These are phyloP conservation scores for Myiozetetes cayanensis DNA, from an alignment of 2,113 vertebrate genomes.

Conservation along the genomic window DNA sequence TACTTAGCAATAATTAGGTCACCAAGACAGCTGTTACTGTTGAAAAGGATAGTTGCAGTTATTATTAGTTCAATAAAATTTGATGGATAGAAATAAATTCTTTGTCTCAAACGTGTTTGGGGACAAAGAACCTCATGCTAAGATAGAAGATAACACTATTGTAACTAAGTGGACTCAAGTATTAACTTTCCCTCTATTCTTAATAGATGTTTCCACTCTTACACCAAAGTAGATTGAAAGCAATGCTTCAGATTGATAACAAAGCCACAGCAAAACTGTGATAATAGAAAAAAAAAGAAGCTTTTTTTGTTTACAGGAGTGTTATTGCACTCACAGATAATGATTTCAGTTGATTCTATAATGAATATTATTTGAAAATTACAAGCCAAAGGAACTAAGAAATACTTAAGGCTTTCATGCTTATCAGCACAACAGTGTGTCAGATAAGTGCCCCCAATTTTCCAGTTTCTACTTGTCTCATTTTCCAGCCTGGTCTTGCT, in stretches of 20 bases:
- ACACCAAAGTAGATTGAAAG: background rate
- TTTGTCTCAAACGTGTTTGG: background rate
- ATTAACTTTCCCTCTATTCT: background rate
- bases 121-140: background rate
- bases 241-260: background rate
- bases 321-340: background rate
- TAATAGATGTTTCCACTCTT: background rate
- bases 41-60: background rate
- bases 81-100: background rate
- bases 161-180: background rate
- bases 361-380: background rate
- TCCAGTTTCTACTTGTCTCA: background rate
- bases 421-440: background rate
- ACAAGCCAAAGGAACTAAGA: background rate
- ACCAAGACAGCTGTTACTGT: background rate
- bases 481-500: background rate
- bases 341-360: background rate
- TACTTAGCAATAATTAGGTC: background rate
- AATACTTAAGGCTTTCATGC: background rate
- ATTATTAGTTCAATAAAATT: conserved; percentile 9
- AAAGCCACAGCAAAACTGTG: background rate
- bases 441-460: background rate
- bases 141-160: background rate
- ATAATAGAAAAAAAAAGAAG: background rate
- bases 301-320: background rate